phyloP scores from a whole-genome alignment of 2,797 vertebrate species.

The Leptodactylus fallax region DNA sequence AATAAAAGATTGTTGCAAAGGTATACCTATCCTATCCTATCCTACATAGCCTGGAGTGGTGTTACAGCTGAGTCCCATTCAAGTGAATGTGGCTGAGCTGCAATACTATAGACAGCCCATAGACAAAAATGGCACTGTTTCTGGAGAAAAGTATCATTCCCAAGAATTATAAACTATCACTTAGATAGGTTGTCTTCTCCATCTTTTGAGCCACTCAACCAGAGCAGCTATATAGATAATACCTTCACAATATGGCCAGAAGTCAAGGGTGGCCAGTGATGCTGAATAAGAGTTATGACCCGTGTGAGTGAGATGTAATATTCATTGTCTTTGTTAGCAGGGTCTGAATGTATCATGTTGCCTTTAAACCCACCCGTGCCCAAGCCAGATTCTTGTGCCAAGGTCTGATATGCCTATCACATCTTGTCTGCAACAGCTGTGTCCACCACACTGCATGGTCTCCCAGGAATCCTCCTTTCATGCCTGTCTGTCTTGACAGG shows the following conservation, averaged over 20 bases:
- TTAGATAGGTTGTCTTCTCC: background rate
- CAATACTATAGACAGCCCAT: no score
- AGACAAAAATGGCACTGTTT: no score
- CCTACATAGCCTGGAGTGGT: background rate
- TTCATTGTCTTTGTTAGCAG: conserved; percentile 9
- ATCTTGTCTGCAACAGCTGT: conserved; percentile 46
- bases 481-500: conserved; percentile 54
- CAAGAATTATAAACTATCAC: no score
- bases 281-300: background rate
- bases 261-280: background rate
- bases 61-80: no score
- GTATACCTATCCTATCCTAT: no score
- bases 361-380: conserved; percentile 12
- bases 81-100: no score
- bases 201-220: background rate
- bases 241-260: background rate
- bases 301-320: background rate
- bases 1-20: no score
- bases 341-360: conserved; percentile 30
- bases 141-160: no score
- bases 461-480: conserved; percentile 36
- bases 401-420: conserved; percentile 29
- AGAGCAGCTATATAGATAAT: background rate
- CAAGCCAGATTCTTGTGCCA: conserved; percentile 22
- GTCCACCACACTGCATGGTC: background rate